These are phyloP conservation scores for Heliconius congener DNA, from an alignment of 1,140 invertebrate genomes.

Conservation along the genomic window DNA sequence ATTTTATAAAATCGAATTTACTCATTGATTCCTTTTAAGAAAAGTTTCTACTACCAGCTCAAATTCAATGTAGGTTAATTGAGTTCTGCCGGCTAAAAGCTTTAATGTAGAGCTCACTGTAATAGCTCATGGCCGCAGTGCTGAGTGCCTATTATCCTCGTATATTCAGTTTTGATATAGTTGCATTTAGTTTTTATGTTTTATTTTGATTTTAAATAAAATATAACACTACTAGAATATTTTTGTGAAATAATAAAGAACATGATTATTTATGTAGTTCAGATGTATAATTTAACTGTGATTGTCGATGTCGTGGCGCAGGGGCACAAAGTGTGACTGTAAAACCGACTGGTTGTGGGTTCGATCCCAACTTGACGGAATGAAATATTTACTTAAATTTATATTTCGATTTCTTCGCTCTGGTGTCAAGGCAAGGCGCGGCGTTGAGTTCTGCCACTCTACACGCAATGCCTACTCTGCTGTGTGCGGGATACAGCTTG, in stretches of 20 bases:
- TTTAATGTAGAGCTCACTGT: slow-evolving; percentile 37
- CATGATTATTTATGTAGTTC: background rate
- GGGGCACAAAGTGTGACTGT: no score
- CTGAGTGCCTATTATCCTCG: slow-evolving; percentile 29
- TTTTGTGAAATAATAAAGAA: background rate
- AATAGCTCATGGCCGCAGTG: slow-evolving; percentile 34
- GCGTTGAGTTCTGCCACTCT: no score
- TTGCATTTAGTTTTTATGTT: slow-evolving; percentile 13
- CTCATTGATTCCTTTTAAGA: slow-evolving; percentile 41
- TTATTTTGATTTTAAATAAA: slow-evolving; percentile 8
- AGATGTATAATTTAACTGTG: background rate
- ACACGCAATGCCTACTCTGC: no score
- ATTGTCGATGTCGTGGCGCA: no score
- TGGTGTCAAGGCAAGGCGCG: no score
- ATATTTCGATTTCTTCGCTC: no score
- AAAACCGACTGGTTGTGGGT: no score
- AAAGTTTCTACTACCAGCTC: slow-evolving; percentile 37
- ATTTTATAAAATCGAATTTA: slow-evolving; percentile 26
- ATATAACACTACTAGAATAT: background rate
- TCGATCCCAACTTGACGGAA: no score
- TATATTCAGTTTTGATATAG: slow-evolving; percentile 27
- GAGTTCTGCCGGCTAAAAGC: slow-evolving; percentile 44
- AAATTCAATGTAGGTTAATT: slow-evolving; percentile 50
- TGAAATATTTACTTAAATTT: no score
- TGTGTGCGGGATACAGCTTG: no score